Conservation (phyloP, 2,113 vertebrate species). For the Pseudonaja textilis region DNA sequence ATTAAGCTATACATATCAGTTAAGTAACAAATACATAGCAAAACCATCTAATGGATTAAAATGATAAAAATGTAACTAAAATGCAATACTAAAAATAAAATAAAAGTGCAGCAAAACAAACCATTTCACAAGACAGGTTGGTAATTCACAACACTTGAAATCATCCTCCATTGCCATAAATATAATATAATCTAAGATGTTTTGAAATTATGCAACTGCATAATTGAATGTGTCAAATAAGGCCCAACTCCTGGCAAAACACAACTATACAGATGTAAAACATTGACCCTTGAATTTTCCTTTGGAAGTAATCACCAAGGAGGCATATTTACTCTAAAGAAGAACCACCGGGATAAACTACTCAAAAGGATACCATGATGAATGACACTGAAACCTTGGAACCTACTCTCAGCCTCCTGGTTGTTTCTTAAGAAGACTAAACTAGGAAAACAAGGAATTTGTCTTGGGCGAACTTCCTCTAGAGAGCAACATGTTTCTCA, state of each 20-base stretch:
- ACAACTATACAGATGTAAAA: background rate
- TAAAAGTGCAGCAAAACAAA: background rate
- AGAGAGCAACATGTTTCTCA: no score
- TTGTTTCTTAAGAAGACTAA: background rate
- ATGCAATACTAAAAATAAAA: background rate
- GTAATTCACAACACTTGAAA: background rate
- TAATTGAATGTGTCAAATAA: background rate
- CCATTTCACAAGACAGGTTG: background rate
- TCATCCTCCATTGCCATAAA: background rate
- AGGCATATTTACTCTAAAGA: background rate
- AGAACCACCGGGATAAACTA: background rate
- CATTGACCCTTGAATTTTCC: background rate
- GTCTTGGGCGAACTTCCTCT: background rate
- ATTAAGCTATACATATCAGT: background rate
- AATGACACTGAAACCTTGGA: background rate
- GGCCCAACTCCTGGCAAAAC: background rate
- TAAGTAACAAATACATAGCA: background rate
- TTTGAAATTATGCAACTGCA: background rate
- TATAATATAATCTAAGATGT: background rate
- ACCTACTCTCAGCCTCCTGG: background rate
- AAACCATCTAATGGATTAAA: background rate
- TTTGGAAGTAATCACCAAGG: background rate
- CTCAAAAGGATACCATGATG: background rate
- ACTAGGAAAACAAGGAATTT: no score
- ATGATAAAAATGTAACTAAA: background rate